Conservation (phyloP, 2,797 vertebrate species). For the Microtus obscurus region DNA sequence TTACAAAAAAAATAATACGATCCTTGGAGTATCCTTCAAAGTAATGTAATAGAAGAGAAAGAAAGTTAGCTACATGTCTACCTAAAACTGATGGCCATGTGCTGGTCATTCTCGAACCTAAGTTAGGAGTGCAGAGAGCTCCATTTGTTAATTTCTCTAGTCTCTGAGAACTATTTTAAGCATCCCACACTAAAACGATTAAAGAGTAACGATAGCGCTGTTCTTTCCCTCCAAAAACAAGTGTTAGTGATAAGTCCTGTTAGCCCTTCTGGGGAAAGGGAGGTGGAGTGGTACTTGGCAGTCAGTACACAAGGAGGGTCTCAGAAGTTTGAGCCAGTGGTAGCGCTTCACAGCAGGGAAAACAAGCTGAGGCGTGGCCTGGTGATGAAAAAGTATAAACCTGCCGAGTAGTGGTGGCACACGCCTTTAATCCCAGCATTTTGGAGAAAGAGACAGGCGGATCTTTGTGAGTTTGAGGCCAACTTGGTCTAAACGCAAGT, state of each 20-base stretch:
- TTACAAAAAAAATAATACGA: not conserved
- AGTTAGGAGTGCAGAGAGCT: not conserved
- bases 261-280: not conserved
- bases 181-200: conserved; percentile 21
- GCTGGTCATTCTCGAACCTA: not conserved
- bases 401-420: rapidly evolving
- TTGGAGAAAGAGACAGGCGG: not conserved
- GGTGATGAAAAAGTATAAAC: not conserved
- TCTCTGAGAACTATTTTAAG: conserved; percentile 3
- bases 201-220: not conserved
- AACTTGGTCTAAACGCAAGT: not conserved
- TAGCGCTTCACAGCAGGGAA: too few species aligned
- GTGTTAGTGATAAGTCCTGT: not conserved
- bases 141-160: not conserved
- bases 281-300: not conserved
- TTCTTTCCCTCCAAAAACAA: not conserved
- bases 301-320: not conserved
- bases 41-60: not conserved
- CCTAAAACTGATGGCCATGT: not conserved
- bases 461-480: not conserved
- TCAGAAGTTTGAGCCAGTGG: not conserved
- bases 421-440: not conserved
- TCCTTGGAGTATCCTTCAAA: not conserved
- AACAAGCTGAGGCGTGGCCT: not conserved
- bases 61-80: not conserved